These are phyloP conservation scores for Mormyrops attenuatus DNA, from an alignment of 2,797 vertebrate species.

Conservation along the genomic window DNA sequence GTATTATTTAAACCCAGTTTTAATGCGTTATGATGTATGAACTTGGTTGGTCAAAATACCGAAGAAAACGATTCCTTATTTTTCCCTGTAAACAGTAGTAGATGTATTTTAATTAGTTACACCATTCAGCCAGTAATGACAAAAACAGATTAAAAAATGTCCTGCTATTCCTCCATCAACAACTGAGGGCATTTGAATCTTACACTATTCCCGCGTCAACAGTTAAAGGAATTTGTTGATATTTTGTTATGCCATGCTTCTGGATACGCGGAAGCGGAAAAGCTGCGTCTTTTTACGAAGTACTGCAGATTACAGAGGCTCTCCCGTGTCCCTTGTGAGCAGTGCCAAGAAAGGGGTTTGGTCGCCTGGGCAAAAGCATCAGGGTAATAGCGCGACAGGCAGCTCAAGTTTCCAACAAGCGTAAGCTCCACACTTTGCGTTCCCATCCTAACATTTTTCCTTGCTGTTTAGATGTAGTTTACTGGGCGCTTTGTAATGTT, in stretches of 20 bases:
- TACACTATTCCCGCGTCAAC: not conserved
- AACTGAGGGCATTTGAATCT: not conserved
- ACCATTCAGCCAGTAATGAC: not conserved
- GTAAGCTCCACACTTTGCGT: not conserved
- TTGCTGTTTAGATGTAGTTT: not conserved
- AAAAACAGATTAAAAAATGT: not conserved
- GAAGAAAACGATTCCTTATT: not conserved
- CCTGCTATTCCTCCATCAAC: not conserved
- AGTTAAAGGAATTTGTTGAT: not conserved
- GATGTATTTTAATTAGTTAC: not conserved
- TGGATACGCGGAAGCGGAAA: constrained; percentile 7
- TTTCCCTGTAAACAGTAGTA: not conserved
- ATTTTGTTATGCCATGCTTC: not conserved
- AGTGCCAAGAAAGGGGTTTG: not conserved
- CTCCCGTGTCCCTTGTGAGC: not conserved
- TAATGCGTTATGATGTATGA: not conserved
- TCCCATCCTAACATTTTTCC: not conserved
- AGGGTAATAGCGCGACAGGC: not conserved
- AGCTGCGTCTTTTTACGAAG: not conserved
- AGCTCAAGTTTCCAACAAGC: not conserved
- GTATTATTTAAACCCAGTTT: not conserved
- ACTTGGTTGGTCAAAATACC: not conserved
- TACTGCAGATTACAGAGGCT: not conserved
- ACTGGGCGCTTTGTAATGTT: not conserved
- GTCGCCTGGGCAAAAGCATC: not conserved